Conservation (phyloP, 2,113 vertebrate species). For the Pedionomus torquatus region DNA sequence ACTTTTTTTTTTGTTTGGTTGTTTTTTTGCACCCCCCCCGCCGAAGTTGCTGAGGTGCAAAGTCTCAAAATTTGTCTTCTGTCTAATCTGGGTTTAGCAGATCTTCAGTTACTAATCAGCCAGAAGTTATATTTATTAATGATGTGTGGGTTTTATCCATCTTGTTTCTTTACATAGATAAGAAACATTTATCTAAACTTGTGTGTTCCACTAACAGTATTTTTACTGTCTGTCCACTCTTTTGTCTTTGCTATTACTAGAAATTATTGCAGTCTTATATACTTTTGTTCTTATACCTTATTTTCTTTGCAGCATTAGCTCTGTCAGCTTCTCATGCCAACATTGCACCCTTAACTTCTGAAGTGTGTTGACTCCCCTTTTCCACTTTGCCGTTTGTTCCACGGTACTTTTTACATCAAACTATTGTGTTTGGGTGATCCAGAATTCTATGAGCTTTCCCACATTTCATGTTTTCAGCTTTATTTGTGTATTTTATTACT, state of each 20-base stretch:
- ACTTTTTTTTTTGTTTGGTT: background rate
- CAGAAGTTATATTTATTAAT: background rate
- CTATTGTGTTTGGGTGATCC: background rate
- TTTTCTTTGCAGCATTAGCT: background rate
- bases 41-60: background rate
- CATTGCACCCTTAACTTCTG: background rate
- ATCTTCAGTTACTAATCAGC: background rate
- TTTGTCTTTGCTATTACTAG: background rate
- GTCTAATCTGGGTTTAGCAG: background rate
- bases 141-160: background rate
- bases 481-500: background rate
- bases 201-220: background rate
- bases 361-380: background rate
- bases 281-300: background rate
- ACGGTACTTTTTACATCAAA: background rate
- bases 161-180: background rate
- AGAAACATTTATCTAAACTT: background rate
- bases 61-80: background rate
- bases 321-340: background rate
- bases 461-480: background rate
- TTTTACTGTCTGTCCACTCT: background rate
- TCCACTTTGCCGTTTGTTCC: background rate
- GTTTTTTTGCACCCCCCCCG: too few relatives aligned
- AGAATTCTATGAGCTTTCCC: background rate
- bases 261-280: background rate